Conservation (phyloP, 2,113 vertebrate species). For the Benitochromis conjunctus region DNA sequence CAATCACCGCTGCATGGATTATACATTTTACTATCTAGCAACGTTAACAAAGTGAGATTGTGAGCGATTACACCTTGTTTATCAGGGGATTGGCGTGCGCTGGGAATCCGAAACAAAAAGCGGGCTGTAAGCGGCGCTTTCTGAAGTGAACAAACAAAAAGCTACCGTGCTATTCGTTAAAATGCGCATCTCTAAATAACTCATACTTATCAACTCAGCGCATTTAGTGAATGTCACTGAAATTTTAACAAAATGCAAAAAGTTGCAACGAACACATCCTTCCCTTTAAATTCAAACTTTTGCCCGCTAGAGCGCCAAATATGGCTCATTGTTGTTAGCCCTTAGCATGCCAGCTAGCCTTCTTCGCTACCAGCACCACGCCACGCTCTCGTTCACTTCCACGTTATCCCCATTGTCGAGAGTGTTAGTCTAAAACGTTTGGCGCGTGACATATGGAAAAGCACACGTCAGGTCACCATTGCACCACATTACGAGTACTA, state of each 20-base stretch:
- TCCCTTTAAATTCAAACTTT: slow-evolving; percentile 65
- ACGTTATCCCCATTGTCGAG: slow-evolving; percentile 72
- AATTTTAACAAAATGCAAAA: not conserved
- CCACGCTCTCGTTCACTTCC: slow-evolving; percentile 71
- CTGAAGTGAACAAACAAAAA: slow-evolving; percentile 67
- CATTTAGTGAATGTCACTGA: too few species aligned
- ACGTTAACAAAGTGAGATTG: rapidly evolving
- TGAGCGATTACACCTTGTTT: rapidly evolving
- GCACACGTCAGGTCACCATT: not conserved
- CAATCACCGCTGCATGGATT: rapidly evolving
- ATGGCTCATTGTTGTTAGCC: slow-evolving; percentile 72
- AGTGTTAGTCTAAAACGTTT: slow-evolving; percentile 17
- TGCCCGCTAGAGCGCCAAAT: slow-evolving; percentile 70
- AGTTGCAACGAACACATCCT: not conserved
- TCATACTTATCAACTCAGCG: not conserved
- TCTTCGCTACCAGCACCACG: slow-evolving; percentile 56
- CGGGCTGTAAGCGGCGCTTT: slow-evolving; percentile 33
- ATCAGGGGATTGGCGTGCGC: not conserved
- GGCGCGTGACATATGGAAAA: not conserved
- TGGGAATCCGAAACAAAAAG: slow-evolving; percentile 30
- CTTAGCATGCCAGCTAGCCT: slow-evolving; percentile 65
- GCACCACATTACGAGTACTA: not conserved
- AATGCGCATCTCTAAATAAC: not conserved
- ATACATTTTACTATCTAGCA: rapidly evolving
- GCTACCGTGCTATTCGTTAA: slow-evolving; percentile 51